Evolutionary conservation across 2,888 invertebrate genomes (phyloP), one percentile per base, ranked within the genome.

Genomic region (Ferrisia virgata): DNA sequence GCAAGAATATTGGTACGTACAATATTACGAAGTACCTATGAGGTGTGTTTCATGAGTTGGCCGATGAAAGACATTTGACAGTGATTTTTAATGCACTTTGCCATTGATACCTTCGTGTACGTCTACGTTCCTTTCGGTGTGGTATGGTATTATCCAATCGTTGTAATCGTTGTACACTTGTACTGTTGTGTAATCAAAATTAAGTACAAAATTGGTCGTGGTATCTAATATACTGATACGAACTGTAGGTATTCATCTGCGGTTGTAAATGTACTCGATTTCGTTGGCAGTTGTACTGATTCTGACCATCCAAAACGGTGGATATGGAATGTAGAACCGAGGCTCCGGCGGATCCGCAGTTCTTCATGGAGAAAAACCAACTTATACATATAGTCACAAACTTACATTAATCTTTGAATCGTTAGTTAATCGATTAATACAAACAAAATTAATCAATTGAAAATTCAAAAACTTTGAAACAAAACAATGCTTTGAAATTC

Each of bases 81-180:
- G 72, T 76, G 72, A 76, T 76, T n/a, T 33, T 76, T 36, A 36
- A 76, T 76, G 72, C 72, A 76, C 72, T 76, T 76, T 76, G 72
- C 72, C 72, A 76, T 36, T 36, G 72, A 76, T 76, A 76, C 72
- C 28, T 76, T 18, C 33, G 18, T 1, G 72, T 76, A 36, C 72
- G 53, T 9, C 1, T 11, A 40, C 13, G 40, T 11, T 40, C 5
- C 13, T 8, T 40, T 40, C 47, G 2, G 53, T 18, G n/a, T 76
- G 13, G 31, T 33, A 8, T 8, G 28, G 36, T 64, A 64, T 76
- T 36, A 76, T n/a, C 33, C 18, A 18, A 18, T 33, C 72, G 25
- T 22, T 36, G n/a, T n/a, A n/a, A n/a, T n/a, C n/a, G n/a, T n/a
- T n/a, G n/a, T n/a, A n/a, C n/a, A n/a, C n/a, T n/a, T n/a, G 36